phyloP scores from a whole-genome alignment of 2,888 invertebrate genomes.

The Tridacna crocea region DNA sequence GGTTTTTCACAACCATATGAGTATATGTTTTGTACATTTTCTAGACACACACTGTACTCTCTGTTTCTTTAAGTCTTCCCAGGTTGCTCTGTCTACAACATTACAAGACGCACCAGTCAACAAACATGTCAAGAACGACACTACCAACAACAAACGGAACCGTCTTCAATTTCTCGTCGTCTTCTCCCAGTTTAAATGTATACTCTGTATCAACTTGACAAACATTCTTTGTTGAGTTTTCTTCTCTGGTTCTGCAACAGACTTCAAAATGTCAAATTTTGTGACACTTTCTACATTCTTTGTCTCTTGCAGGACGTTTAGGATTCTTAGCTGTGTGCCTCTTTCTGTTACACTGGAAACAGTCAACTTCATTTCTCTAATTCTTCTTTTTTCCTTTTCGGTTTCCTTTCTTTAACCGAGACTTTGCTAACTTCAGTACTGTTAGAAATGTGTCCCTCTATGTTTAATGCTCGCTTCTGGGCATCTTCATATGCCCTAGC shows the following conservation, averaged over 20 bases:
- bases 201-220: background rate
- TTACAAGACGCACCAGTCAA: slow-evolving; percentile 6
- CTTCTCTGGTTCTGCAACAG: background rate
- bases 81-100: background rate
- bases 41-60: background rate
- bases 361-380: too few species aligned
- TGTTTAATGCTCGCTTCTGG: background rate
- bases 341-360: slow-evolving; percentile 1
- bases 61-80: background rate
- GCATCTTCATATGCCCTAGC: slow-evolving; percentile 18
- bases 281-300: slow-evolving; percentile 11
- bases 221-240: background rate
- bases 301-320: slow-evolving; percentile 9
- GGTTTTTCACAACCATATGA: slow-evolving; percentile 38
- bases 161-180: background rate
- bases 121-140: background rate
- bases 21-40: background rate
- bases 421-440: background rate
- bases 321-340: slow-evolving; percentile 9
- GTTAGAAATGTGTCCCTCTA: background rate
- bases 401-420: background rate
- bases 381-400: background rate
- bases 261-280: slow-evolving; percentile 22
- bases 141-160: background rate
- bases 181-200: background rate